These are phyloP conservation scores for Amiota mariae DNA, from an alignment of 2,888 invertebrate species.

Conservation along the genomic window DNA sequence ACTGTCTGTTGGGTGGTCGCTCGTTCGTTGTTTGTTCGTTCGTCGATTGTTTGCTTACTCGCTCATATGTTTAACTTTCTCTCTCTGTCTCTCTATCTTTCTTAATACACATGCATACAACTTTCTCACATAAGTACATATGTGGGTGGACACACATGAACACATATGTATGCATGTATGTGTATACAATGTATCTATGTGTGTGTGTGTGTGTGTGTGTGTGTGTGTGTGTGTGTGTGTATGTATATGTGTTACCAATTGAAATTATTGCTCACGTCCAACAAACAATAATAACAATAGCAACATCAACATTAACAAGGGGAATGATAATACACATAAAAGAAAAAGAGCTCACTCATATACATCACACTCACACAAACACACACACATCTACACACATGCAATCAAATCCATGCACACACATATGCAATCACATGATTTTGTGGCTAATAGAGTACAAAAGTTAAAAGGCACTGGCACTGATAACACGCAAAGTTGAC, in stretches of 20 bases:
- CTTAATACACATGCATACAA: no score
- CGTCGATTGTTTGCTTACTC: not conserved
- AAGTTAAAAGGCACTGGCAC: no score
- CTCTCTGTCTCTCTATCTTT: no score
- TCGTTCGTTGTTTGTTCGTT: not conserved
- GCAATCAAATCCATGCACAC: not conserved
- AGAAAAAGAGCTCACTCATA: not conserved
- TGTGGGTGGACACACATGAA: constrained; percentile 4
- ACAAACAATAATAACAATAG: not conserved
- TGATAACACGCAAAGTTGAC: no score
- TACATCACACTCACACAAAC: not conserved
- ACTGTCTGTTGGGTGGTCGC: no score
- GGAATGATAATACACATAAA: no score
- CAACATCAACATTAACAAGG: not conserved
- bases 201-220: constrained; percentile 27
- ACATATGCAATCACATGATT: constrained; percentile 1
- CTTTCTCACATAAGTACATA: no score
- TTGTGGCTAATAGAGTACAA: not conserved
- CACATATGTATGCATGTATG: not conserved
- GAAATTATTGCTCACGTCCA: no score
- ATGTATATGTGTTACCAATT: not conserved
- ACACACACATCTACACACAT: not conserved
- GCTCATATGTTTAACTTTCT: not conserved
- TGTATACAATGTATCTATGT: constrained; percentile 8
- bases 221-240: constrained; percentile 25